phyloP scores from a whole-genome alignment of 2,113 vertebrate species.

The Tympanuchus pallidicinctus region DNA sequence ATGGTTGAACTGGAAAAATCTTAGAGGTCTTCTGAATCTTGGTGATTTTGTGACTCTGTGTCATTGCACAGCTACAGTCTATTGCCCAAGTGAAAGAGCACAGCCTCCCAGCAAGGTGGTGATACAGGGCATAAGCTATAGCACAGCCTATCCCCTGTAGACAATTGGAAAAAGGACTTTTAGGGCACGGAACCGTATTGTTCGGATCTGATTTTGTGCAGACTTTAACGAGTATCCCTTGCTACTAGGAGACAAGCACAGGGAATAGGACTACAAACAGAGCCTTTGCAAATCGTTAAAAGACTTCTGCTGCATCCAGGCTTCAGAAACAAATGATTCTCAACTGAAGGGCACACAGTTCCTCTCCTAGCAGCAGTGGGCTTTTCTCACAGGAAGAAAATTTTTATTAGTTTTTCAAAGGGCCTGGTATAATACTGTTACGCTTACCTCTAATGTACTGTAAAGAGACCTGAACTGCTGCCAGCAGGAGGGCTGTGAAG shows the following conservation, averaged over 20 bases:
- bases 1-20: too few relatives aligned
- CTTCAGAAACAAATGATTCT: constrained; percentile 20
- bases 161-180: background rate
- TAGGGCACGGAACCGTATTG: background rate
- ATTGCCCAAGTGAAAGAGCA: accelerated
- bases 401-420: constrained; percentile 41
- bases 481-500: constrained; percentile 29
- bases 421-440: background rate
- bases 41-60: too few relatives aligned
- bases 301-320: background rate
- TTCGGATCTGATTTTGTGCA: background rate
- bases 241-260: background rate
- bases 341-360: background rate
- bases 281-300: background rate
- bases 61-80: background rate
- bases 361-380: constrained; percentile 5
- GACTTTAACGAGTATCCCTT: background rate
- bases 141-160: background rate
- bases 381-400: constrained; percentile 12
- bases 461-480: constrained; percentile 26
- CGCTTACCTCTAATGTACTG: constrained; percentile 4
- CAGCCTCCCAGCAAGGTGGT: background rate
- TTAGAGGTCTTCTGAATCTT: too few relatives aligned
- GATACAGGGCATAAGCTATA: accelerated
- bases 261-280: background rate